Evolutionary conservation across 2,888 invertebrate genomes (phyloP).

Genomic region (Steinernema hermaphroditum): DNA sequence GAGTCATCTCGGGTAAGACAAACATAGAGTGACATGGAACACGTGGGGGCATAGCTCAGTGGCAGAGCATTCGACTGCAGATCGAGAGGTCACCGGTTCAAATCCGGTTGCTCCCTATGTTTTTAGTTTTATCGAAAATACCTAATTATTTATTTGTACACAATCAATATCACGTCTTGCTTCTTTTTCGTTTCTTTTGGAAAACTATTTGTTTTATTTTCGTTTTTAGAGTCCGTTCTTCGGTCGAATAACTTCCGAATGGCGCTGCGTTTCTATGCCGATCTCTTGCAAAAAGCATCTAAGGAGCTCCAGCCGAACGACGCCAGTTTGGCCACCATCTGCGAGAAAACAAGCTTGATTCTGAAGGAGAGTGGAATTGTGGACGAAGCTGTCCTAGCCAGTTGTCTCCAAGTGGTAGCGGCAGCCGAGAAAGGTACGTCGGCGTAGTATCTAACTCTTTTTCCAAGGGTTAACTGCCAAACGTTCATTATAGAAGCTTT

Average conservation of each 20-base stretch:
- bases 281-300: slow-evolving; percentile 38
- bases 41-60: slow-evolving; percentile 63
- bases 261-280: slow-evolving; percentile 40
- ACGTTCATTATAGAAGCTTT: too few relatives aligned
- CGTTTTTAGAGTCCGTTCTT: slow-evolving; percentile 36
- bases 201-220: not conserved
- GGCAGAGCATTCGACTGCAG: slow-evolving; percentile 66
- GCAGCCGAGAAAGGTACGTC: slow-evolving; percentile 44
- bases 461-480: too few relatives aligned
- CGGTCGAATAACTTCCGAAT: slow-evolving; percentile 37
- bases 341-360: slow-evolving; percentile 45
- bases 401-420: slow-evolving; percentile 35
- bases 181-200: not conserved
- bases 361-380: slow-evolving; percentile 40
- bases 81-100: slow-evolving; percentile 66
- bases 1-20: slow-evolving; percentile 37
- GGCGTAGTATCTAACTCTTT: too few relatives aligned
- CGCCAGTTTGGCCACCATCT: slow-evolving; percentile 42
- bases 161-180: not conserved
- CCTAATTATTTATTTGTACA: too few relatives aligned
- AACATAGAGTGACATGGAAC: not conserved
- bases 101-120: slow-evolving; percentile 57
- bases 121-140: too few relatives aligned
- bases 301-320: slow-evolving; percentile 38
- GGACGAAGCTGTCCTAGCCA: slow-evolving; percentile 34